phyloP scores from a whole-genome alignment of 2,797 vertebrate genomes.

The Sternarchorhynchus goeldii region DNA sequence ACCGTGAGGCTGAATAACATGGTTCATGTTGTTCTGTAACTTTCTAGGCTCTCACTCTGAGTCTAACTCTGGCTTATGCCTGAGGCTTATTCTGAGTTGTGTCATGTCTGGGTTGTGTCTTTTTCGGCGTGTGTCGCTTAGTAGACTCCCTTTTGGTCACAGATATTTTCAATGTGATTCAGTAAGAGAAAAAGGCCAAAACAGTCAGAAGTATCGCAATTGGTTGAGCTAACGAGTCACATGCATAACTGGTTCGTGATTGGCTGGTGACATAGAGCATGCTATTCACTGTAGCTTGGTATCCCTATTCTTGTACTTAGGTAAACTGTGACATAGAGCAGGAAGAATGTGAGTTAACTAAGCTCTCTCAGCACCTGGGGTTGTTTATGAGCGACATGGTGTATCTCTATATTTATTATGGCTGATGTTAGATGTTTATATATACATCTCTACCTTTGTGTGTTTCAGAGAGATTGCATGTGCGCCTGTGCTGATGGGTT shows the following conservation, averaged over 20 bases:
- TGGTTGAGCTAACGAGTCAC: constrained; percentile 17
- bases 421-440: not conserved
- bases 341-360: not conserved
- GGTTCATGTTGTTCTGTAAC: constrained; percentile 18
- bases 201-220: constrained; percentile 23
- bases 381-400: constrained; percentile 19
- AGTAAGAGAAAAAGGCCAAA: constrained; percentile 60
- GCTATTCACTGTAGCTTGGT: constrained; percentile 9
- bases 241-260: constrained; percentile 24
- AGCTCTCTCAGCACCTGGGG: not conserved
- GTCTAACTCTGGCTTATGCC: not conserved
- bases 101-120: constrained; percentile 22
- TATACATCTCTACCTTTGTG: not conserved
- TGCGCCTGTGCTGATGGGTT: constrained; percentile 5
- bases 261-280: not conserved
- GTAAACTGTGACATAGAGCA: not conserved
- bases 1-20: not conserved
- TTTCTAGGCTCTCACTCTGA: no score
- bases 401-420: constrained; percentile 13
- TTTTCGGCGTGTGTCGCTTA: constrained; percentile 5
- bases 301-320: constrained; percentile 1
- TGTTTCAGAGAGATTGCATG: not conserved
- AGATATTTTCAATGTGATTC: constrained; percentile 57
- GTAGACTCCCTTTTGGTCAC: constrained; percentile 32
- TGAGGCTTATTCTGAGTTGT: constrained; percentile 26